Evolutionary conservation across 2,888 invertebrate species (phyloP), one percentile per base, ranked within the genome.

Genomic region (Luffia ferchaultella): DNA sequence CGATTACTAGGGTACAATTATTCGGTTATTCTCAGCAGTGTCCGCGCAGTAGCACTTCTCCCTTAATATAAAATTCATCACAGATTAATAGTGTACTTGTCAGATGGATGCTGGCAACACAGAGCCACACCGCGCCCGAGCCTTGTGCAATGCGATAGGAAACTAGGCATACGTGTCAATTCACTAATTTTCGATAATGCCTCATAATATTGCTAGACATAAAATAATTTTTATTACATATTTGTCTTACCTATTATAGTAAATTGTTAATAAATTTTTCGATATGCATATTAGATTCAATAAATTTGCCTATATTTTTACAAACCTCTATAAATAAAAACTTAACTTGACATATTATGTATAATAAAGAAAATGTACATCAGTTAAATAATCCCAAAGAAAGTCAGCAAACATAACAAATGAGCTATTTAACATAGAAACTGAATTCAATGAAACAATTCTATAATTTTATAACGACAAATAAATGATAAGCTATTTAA

Each of bases 211-310:
- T 30, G 30, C 12, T 30, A 30, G 30, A 30, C 12, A 30, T 30
- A 30, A 30, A 30, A 30, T 30, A 30, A 30, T 30, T 30, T 30
- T 30, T 30, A 7, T n/a, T n/a, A n/a, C n/a, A n/a, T n/a, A n/a
- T 30, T 12, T 12, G 12, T 30, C 30, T 30, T 7, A 30, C 30
- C 30, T 30, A 30, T 42, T 42, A 5, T 7, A n/a, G 3, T 7
- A 3, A n/a, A 42, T 42, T n/a, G n/a, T 16, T 42, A 16, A 42
- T 42, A 16, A 16, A 46, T 63, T 68, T 71, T 68, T 64, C 71
- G 74, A 78, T 80, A 77, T 76, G 74, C 72, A 63, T 73, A 76
- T 69, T 66, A 62, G 64, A 65, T 73, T 70, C 61, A 65, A 74
- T 73, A 72, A 72, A 67, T 76, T 76, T 65, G 55, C 71, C 73